phyloP scores from a whole-genome alignment of 92 coral and sea anemone genomes.

The Hydrozoanthus gracilis region DNA sequence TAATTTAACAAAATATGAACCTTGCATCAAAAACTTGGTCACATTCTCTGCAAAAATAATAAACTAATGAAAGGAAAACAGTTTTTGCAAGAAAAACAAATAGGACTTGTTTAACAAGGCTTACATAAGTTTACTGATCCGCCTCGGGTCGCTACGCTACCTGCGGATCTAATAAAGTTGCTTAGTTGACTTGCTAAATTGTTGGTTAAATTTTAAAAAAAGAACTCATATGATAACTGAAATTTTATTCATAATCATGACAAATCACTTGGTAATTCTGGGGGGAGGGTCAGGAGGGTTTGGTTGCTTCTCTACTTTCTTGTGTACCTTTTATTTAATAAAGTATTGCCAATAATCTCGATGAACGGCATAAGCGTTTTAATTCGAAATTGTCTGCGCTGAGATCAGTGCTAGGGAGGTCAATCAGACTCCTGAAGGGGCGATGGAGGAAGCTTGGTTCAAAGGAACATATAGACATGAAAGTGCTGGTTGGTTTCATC shows the following conservation, averaged over 20 bases:
- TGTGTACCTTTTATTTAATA: too few relatives aligned
- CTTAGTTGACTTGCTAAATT: not conserved
- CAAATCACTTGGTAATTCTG: not conserved
- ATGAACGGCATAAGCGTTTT: too few relatives aligned
- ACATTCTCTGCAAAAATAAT: not conserved
- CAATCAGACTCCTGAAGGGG: too few relatives aligned
- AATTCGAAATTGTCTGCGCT: too few relatives aligned
- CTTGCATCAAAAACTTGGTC: not conserved
- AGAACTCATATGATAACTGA: not conserved
- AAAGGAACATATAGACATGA: not conserved
- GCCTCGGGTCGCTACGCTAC: not conserved
- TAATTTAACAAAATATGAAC: not conserved
- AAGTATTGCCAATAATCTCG: too few relatives aligned
- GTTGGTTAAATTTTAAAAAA: not conserved
- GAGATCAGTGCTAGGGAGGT: too few relatives aligned
- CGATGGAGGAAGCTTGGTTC: slow-evolving; percentile 21
- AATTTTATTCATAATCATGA: not conserved
- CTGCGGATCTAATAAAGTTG: not conserved
- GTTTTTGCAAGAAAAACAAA: not conserved
- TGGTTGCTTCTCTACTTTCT: too few relatives aligned
- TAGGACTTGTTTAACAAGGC: not conserved
- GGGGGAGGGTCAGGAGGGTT: too few relatives aligned
- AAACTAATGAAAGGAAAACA: not conserved
- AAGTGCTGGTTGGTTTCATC: not conserved
- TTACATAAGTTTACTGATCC: not conserved